phyloP scores from a whole-genome alignment of 2,888 invertebrate genomes.

The Meandrusa payeni region DNA sequence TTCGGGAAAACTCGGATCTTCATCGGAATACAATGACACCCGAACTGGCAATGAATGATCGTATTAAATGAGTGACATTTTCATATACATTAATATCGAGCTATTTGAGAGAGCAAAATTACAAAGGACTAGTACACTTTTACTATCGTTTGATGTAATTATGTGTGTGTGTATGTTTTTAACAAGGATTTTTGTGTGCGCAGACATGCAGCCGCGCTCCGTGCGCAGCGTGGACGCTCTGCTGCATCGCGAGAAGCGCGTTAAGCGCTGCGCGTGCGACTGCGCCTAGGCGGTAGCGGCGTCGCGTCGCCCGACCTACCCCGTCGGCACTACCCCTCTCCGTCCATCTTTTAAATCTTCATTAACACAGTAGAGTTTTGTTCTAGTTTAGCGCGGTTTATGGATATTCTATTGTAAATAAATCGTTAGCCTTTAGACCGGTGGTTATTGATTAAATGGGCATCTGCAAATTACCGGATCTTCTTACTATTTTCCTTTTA shows the following conservation, averaged over 20 bases:
- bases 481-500: constrained; percentile 16
- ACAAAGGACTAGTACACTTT: no score
- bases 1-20: no score
- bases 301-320: constrained; percentile 22
- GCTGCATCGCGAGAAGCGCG: constrained; percentile 82
- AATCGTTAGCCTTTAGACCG: constrained; percentile 27
- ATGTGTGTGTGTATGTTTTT: no score
- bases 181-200: constrained; percentile 36
- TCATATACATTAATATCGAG: no score
- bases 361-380: constrained; percentile 22
- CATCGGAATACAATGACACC: no score
- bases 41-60: no score
- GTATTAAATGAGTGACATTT: no score
- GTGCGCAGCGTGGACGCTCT: constrained; percentile 81
- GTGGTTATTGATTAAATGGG: constrained; percentile 28
- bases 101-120: no score
- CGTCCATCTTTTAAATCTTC: constrained; percentile 32
- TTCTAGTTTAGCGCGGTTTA: constrained; percentile 32
- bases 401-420: constrained; percentile 36
- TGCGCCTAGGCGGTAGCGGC: constrained; percentile 80
- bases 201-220: constrained; percentile 90
- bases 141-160: no score
- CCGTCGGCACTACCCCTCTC: constrained; percentile 39
- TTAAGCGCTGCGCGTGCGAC: constrained; percentile 88
- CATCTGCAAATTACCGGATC: constrained; percentile 16